Conservation (phyloP, 2,797 vertebrate genomes). For the Sebastes iracundus region DNA sequence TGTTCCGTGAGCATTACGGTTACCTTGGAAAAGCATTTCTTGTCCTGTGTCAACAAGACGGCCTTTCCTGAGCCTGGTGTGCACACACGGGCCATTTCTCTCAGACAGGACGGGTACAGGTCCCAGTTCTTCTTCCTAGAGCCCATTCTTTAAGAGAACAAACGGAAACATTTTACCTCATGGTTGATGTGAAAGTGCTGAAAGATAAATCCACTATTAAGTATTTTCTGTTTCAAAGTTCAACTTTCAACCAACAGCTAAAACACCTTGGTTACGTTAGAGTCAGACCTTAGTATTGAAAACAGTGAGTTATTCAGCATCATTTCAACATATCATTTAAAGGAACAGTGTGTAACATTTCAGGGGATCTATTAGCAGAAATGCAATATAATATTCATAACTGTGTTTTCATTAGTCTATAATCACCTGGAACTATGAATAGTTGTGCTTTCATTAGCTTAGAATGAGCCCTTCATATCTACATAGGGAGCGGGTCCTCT, state of each 20-base stretch:
- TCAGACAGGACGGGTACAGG: slow-evolving; percentile 94
- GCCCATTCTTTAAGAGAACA: slow-evolving; percentile 87
- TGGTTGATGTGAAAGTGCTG: neutral
- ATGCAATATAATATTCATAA: no score
- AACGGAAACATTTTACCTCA: neutral
- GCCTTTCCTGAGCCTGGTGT: slow-evolving; percentile 91
- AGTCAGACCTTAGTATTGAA: neutral
- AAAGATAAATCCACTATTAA: neutral
- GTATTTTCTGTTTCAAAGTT: neutral
- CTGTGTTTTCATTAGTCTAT: no score
- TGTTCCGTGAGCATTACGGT: fast-evolving
- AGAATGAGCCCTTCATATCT: no score
- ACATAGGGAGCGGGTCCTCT: fast-evolving
- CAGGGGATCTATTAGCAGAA: no score
- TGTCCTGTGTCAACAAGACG: slow-evolving; percentile 95
- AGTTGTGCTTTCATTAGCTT: no score
- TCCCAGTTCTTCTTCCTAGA: slow-evolving; percentile 98
- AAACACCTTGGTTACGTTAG: neutral
- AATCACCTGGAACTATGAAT: no score
- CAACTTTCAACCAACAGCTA: neutral
- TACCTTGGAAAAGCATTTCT: slow-evolving; percentile 97
- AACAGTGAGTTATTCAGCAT: neutral
- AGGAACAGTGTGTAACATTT: no score
- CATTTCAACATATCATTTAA: neutral
- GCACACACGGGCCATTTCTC: slow-evolving; percentile 94